These are phyloP conservation scores for Tiphia femorata DNA, from an alignment of 2,888 invertebrate species.

Conservation along the genomic window DNA sequence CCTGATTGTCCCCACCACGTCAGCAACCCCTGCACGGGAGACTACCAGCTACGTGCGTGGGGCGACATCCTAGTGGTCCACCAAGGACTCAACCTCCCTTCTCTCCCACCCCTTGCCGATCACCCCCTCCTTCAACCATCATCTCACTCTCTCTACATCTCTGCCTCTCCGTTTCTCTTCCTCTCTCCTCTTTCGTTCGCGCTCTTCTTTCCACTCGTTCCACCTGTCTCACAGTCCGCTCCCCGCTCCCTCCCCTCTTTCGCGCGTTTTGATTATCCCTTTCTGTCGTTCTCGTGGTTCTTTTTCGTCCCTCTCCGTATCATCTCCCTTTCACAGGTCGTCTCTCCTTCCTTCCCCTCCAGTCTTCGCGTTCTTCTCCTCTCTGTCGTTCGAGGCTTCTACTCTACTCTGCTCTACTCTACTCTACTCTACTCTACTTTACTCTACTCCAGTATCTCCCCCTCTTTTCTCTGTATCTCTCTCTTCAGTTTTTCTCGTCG, in stretches of 20 bases:
- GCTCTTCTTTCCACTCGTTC: neutral
- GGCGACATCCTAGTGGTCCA: constrained; percentile 56
- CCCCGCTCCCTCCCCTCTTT: neutral
- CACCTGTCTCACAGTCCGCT: neutral
- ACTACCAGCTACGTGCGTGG: constrained; percentile 46
- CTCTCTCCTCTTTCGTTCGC: neutral
- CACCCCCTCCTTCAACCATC: neutral
- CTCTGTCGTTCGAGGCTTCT: too few relatives aligned
- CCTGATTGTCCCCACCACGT: constrained; percentile 53
- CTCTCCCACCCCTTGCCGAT: neutral
- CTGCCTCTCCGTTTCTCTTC: constrained; percentile 5
- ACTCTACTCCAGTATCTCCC: too few relatives aligned
- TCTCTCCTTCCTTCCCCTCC: too few relatives aligned
- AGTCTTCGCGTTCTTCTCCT: too few relatives aligned
- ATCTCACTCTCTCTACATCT: neutral
- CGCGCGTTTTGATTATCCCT: too few relatives aligned
- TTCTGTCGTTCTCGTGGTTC: neutral
- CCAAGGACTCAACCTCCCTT: constrained; percentile 32
- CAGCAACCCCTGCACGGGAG: constrained; percentile 48
- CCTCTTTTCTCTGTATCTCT: too few relatives aligned
- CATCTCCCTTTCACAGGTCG: too few relatives aligned
- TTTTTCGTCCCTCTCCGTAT: too few relatives aligned
- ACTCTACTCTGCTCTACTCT: too few relatives aligned
- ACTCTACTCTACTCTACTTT: too few relatives aligned
- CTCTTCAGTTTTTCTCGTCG: too few relatives aligned